phyloP scores from a whole-genome alignment of 2,888 invertebrate species.

The Incurvaria masculella region DNA sequence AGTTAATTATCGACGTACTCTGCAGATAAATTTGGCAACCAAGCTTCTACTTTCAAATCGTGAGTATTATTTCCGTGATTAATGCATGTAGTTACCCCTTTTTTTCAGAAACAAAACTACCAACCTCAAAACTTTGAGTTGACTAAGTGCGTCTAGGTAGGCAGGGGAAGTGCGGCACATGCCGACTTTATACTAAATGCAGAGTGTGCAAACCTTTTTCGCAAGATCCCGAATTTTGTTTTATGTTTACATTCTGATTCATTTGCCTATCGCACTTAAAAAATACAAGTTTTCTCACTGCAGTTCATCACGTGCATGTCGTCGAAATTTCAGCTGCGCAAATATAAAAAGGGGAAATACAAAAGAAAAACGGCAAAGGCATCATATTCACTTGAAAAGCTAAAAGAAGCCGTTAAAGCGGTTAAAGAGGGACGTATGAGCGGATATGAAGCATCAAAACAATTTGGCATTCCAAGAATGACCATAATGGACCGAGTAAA shows the following conservation, averaged over 20 bases:
- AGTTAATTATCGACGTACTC: no score
- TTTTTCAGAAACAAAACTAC: not conserved
- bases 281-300: no score
- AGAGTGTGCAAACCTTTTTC: no score
- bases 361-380: constrained; percentile 1
- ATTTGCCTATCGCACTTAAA: constrained; percentile 3
- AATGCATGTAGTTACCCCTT: not conserved
- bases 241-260: no score
- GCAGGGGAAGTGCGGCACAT: constrained; percentile 1
- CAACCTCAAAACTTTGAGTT: not conserved
- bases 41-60: no score
- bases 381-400: constrained; percentile 1
- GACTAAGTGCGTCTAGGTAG: no score
- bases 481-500: not conserved
- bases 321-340: constrained; percentile 1
- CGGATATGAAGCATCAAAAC: constrained; percentile 3
- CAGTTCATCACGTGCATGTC: constrained; percentile 1
- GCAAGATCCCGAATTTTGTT: no score
- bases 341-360: constrained; percentile 1
- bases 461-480: not conserved
- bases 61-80: not conserved
- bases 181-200: no score
- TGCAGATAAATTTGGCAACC: no score
- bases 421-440: constrained; percentile 3
- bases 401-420: constrained; percentile 2